Percentiles rank a stretch among this genome's conserved stretches.
phyloP scores from a whole-genome alignment of 2,797 vertebrate genomes.

The Peromyscus melanophrys region DNA sequence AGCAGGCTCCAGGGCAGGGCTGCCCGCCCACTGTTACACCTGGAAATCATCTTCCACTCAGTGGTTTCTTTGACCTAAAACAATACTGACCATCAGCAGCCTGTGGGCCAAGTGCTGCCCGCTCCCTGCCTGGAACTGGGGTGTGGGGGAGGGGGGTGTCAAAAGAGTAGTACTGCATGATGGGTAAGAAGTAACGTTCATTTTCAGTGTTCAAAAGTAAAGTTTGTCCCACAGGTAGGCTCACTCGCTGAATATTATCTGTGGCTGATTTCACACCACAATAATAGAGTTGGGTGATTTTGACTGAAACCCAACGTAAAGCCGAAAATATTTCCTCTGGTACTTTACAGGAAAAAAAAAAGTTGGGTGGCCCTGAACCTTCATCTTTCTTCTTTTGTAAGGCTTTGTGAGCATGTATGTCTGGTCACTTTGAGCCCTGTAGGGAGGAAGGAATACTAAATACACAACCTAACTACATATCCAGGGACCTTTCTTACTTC shows the following conservation, averaged over 20 bases:
- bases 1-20: background rate
- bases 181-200: conserved; percentile 1
- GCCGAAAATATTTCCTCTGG: background rate
- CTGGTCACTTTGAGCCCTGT: background rate
- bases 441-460: background rate
- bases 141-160: too few relatives aligned
- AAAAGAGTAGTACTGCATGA: background rate
- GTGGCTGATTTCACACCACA: background rate
- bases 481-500: background rate
- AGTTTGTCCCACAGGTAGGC: background rate
- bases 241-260: background rate
- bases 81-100: background rate
- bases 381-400: background rate
- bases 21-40: background rate
- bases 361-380: background rate
- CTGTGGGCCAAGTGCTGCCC: background rate
- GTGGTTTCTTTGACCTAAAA: conserved; percentile 19
- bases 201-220: conserved; percentile 1
- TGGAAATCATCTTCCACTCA: background rate
- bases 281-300: background rate
- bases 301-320: background rate
- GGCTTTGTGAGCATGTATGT: background rate
- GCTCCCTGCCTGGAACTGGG: background rate
- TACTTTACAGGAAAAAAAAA: background rate
- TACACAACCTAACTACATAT: background rate